A percentile compares a stretch with the other conserved stretches of the same genome.
phyloP scores from a whole-genome alignment of 2,888 invertebrate species.

The Diabrotica balteata region DNA sequence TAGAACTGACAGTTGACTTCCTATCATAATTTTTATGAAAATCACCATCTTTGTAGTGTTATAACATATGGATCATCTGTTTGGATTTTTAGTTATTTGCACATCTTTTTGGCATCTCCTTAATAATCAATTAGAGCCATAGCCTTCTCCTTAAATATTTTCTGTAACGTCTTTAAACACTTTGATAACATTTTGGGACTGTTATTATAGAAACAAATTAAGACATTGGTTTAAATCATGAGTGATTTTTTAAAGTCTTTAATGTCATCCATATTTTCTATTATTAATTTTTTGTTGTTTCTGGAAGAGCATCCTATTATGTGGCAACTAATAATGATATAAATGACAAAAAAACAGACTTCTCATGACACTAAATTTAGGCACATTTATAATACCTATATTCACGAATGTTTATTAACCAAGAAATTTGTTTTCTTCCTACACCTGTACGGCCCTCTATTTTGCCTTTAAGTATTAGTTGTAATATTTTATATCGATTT shows the following conservation, averaged over 20 bases:
- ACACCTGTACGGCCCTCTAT: no score
- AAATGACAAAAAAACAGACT: constrained; percentile 18
- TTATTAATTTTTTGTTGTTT: constrained; percentile 58
- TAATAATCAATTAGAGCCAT: constrained; percentile 73
- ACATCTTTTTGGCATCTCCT: no score
- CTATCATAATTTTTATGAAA: no score
- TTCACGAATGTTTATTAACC: no score
- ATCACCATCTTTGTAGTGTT: no score
- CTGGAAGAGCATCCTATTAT: constrained; percentile 31
- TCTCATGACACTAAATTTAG: constrained; percentile 30
- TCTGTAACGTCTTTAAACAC: constrained; percentile 78
- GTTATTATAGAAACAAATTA: constrained; percentile 72
- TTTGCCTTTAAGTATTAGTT: no score
- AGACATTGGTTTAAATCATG: constrained; percentile 86
- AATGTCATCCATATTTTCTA: constrained; percentile 71
- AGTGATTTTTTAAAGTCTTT: constrained; percentile 86
- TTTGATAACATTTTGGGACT: constrained; percentile 69
- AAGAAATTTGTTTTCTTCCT: no score
- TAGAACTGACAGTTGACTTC: no score
- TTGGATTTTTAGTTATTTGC: no score
- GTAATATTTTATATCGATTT: no score
- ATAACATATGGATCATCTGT: no score
- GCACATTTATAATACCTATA: constrained; percentile 11
- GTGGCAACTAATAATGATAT: constrained; percentile 31
- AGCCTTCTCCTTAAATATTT: constrained; percentile 78